phyloP scores from a whole-genome alignment of 2,113 vertebrate genomes.

The Aleadryas rufinucha region DNA sequence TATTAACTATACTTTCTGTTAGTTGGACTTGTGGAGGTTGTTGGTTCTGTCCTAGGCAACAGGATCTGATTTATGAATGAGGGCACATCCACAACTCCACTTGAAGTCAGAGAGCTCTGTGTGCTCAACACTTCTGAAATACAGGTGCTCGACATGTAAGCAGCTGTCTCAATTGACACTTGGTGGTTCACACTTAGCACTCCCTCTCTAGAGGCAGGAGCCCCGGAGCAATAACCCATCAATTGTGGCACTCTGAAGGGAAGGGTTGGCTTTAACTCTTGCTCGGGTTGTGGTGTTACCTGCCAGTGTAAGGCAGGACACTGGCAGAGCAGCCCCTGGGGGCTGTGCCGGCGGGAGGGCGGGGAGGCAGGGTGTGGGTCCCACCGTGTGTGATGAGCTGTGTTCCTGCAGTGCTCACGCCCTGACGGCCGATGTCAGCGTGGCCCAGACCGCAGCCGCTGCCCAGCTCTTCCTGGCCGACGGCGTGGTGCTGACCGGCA shows the following conservation, averaged over 20 bases:
- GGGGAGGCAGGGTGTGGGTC: background rate
- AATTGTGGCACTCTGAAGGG: background rate
- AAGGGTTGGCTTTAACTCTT: background rate
- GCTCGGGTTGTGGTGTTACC: fast-evolving
- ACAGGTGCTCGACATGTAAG: background rate
- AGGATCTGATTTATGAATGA: conserved; percentile 26
- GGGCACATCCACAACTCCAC: background rate
- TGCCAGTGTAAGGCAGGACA: background rate
- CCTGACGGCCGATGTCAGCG: conserved; percentile 79
- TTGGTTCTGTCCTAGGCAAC: background rate
- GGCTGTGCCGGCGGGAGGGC: background rate
- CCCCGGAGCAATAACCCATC: background rate
- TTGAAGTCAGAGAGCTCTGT: background rate
- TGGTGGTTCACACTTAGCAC: background rate
- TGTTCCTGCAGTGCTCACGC: conserved; percentile 75
- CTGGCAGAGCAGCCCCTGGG: background rate
- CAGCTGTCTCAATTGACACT: conserved; percentile 10
- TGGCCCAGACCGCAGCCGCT: conserved; percentile 74
- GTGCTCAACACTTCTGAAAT: background rate
- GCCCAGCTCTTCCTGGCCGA: conserved; percentile 87
- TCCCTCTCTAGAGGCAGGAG: background rate
- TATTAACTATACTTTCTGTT: conserved; percentile 1
- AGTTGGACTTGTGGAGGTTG: background rate
- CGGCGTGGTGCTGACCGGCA: conserved; percentile 81
- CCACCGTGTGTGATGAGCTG: background rate